Evolutionary conservation across 2,888 invertebrate species (phyloP), one percentile per base, ranked within the genome.

Genomic region (Nowickia ferox): DNA sequence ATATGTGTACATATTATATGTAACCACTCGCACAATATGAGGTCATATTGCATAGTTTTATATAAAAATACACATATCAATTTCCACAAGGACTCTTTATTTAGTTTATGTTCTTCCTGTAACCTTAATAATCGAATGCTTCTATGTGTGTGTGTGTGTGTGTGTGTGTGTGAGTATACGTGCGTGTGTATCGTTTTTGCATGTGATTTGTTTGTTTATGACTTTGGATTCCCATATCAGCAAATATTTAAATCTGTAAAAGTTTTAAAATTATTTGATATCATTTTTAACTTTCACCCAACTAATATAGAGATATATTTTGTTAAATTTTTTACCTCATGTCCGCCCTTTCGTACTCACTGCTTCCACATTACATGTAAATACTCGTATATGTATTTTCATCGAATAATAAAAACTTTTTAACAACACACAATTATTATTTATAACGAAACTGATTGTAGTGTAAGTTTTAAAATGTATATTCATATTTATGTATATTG

Each of bases 391-490:
- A 57, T n/a, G 48, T 30, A 30, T 30, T 30, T 30, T 30, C 30
- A 30, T 30, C 30, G 30, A 6, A 30, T 30, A 30, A 30, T 46
- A 48, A 40, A 66, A 66, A 42, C 38, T 59, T 81, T 81, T 89
- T 89, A 53, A 42, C 85, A 88, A 88, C 30, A 30, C 30, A 30
- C 90, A 91, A 91, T 91, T 91, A 91, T 90, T 91, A 91, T 91
- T 91, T 91, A 91, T 90, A 90, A 90, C 90, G 88, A 89, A 89
- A 89, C 89, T 90, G 90, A 90, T 91, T 74, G 90, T 88, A 88
- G 87, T 88, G 40, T 51, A n/a, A 71, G 65, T 57, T 17, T 46
- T n/a, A 40, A 30, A 19, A 63, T 66, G 71, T 11, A 51, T 48
- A n/a, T 38, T 10, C 15, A 74, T 38, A 17, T 0, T 10, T 40